Conservation (phyloP, 2,888 invertebrate genomes). For the Sphaeridia pumilis region DNA sequence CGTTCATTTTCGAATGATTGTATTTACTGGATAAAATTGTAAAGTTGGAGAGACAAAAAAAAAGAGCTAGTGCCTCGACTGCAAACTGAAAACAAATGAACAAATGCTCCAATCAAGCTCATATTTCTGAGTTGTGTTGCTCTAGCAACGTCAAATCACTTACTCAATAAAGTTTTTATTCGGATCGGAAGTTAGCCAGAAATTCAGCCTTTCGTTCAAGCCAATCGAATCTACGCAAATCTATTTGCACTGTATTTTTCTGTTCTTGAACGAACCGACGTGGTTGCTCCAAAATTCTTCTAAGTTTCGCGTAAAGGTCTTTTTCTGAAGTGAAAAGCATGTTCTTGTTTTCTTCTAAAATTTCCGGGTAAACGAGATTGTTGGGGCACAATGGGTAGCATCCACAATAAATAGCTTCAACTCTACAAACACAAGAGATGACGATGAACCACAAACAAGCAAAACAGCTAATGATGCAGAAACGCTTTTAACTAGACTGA, state of each 20-base stretch:
- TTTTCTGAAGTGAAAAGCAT: slow-evolving; percentile 49
- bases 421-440: slow-evolving; percentile 40
- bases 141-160: too few species aligned
- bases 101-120: too few species aligned
- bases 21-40: too few species aligned
- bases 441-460: slow-evolving; percentile 12
- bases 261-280: slow-evolving; percentile 3
- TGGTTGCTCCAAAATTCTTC: slow-evolving; percentile 9
- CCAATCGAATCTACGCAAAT: slow-evolving; percentile 19
- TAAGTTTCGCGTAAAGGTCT: slow-evolving; percentile 48
- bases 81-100: too few species aligned
- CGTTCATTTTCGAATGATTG: too few species aligned
- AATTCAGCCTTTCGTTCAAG: too few species aligned
- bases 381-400: slow-evolving; percentile 60
- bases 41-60: too few species aligned
- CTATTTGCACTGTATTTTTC: slow-evolving; percentile 6
- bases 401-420: slow-evolving; percentile 57
- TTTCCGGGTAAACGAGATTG: slow-evolving; percentile 58
- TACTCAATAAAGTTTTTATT: too few species aligned
- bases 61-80: too few species aligned
- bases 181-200: too few species aligned
- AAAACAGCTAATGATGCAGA: slow-evolving; percentile 11
- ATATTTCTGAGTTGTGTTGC: too few species aligned
- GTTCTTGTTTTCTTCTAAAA: slow-evolving; percentile 46
- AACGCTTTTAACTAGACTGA: too few species aligned